A percentile compares a stretch with the other conserved stretches of the same genome.
These are phyloP conservation scores for Pachyrhynchus sulphureomaculatus DNA, from an alignment of 1,140 invertebrate genomes.

Conservation along the genomic window DNA sequence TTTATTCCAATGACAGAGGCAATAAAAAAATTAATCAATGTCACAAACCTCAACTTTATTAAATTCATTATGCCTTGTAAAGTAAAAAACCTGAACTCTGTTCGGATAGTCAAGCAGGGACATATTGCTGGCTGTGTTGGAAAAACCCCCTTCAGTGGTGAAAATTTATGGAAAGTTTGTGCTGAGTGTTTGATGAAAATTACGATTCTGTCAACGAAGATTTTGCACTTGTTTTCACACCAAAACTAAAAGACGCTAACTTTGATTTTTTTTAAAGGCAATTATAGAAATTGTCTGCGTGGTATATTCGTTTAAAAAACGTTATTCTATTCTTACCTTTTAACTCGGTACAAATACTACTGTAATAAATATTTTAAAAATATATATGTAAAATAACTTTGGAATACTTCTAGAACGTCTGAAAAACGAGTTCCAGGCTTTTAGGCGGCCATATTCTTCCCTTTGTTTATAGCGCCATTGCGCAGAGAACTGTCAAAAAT, in stretches of 20 bases:
- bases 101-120: conserved; percentile 1
- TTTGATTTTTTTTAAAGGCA: too few species aligned
- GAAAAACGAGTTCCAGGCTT: background rate
- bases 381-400: too few species aligned
- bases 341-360: too few species aligned
- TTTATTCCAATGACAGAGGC: conserved; percentile 6
- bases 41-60: conserved; percentile 10
- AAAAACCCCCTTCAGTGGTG: background rate
- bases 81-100: background rate
- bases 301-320: too few species aligned
- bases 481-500: conserved; percentile 17
- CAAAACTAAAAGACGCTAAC: background rate
- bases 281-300: too few species aligned
- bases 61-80: background rate
- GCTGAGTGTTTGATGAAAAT: conserved; percentile 7
- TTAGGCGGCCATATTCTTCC: conserved; percentile 18
- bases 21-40: conserved; percentile 10
- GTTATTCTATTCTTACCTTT: too few species aligned
- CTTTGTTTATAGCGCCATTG: conserved; percentile 20
- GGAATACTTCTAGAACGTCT: too few species aligned
- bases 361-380: too few species aligned
- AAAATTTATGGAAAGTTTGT: conserved; percentile 1
- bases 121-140: background rate
- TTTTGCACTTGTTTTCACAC: background rate
- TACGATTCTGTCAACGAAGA: conserved; percentile 9